These are phyloP conservation scores for Muscidifurax raptorellus DNA, from an alignment of 1,140 invertebrate genomes.

Conservation along the genomic window DNA sequence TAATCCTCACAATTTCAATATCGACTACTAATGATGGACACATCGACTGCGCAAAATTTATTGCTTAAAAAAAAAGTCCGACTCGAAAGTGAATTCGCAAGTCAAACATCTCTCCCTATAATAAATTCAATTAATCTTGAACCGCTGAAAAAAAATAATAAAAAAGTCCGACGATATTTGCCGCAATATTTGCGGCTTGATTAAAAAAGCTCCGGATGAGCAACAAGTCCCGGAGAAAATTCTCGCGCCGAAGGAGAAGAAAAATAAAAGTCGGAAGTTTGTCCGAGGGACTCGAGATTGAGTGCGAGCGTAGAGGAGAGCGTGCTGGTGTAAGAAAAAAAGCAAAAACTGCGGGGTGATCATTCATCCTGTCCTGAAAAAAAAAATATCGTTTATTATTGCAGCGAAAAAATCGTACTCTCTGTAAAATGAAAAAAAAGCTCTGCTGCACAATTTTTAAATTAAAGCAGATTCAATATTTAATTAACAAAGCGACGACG, in stretches of 20 bases:
- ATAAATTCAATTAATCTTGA: neutral
- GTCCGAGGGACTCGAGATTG: neutral
- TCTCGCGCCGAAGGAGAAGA: neutral
- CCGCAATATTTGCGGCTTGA: neutral
- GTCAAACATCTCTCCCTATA: neutral
- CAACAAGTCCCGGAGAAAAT: conserved; percentile 15
- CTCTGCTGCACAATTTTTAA: too few relatives aligned
- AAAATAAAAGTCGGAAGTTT: neutral
- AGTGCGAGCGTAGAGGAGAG: neutral
- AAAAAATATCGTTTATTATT: too few relatives aligned
- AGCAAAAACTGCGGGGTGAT: too few relatives aligned
- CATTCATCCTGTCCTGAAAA: too few relatives aligned
- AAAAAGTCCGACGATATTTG: neutral
- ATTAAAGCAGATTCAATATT: too few relatives aligned
- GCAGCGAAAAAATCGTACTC: too few relatives aligned
- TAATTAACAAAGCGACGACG: too few relatives aligned
- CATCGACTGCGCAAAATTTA: neutral
- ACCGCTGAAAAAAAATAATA: too few relatives aligned
- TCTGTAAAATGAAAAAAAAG: too few relatives aligned
- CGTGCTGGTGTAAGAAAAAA: too few relatives aligned
- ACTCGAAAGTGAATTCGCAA: neutral
- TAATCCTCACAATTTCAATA: too few relatives aligned
- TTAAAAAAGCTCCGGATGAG: neutral
- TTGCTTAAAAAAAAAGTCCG: neutral
- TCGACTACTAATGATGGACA: too few relatives aligned